A percentile compares a stretch with the other conserved stretches of the same genome.
Evolutionary conservation across 2,113 vertebrate genomes (phyloP).

Genomic region (Peromyscus leucopus): DNA sequence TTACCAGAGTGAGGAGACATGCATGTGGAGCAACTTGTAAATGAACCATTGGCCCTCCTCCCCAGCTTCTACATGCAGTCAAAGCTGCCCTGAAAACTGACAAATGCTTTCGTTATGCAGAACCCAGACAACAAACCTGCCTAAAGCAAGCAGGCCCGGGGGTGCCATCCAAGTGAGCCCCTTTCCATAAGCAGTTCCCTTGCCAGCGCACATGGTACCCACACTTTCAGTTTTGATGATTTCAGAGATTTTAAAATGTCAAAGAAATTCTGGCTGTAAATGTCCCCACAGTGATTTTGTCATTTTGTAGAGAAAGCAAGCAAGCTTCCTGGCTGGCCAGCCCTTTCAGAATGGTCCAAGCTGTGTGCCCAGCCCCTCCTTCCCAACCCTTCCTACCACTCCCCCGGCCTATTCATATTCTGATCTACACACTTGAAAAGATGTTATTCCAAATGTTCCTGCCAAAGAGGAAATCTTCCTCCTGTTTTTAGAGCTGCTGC

Average conservation of each 20-base stretch:
- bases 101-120: slow-evolving; percentile 66
- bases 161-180: slow-evolving; percentile 78
- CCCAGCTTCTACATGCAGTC: not conserved
- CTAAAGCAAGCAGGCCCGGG: slow-evolving; percentile 22
- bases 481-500: slow-evolving; percentile 48
- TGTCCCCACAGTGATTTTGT: slow-evolving; percentile 79
- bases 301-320: slow-evolving; percentile 74
- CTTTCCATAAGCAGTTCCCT: slow-evolving; percentile 69
- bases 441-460: slow-evolving; percentile 79
- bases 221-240: slow-evolving; percentile 83
- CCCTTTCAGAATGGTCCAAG: slow-evolving; percentile 56
- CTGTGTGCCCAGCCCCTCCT: slow-evolving; percentile 57
- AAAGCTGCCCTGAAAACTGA: slow-evolving; percentile 42
- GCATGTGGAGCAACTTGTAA: not conserved
- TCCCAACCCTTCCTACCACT: slow-evolving; percentile 59
- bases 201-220: slow-evolving; percentile 63
- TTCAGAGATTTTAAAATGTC: slow-evolving; percentile 78
- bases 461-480: slow-evolving; percentile 72
- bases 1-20: not conserved
- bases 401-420: slow-evolving; percentile 77
- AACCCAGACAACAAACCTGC: slow-evolving; percentile 67
- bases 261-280: slow-evolving; percentile 77
- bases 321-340: slow-evolving; percentile 39
- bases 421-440: slow-evolving; percentile 76
- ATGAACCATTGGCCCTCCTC: not conserved